Conservation (phyloP, 2,113 vertebrate species). For the Anarhynchus alexandrinus region DNA sequence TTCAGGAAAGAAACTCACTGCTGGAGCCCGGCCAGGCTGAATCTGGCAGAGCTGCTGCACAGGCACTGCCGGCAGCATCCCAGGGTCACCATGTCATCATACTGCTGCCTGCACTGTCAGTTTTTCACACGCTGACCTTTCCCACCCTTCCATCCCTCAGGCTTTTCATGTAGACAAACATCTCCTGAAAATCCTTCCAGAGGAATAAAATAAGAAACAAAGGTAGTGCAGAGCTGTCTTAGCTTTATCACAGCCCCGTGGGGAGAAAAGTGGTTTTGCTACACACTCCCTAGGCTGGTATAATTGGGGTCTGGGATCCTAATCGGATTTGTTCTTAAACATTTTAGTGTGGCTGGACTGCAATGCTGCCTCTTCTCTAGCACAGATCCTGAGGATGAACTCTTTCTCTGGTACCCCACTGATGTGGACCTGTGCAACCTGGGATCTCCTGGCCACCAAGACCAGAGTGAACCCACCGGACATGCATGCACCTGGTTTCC, state of each 20-base stretch:
- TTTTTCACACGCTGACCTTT: not conserved
- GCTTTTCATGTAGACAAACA: not conserved
- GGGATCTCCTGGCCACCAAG: not conserved
- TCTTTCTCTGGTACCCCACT: fast-evolving
- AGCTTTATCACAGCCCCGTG: not conserved
- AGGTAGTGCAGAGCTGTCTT: not conserved
- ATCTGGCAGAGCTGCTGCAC: not conserved
- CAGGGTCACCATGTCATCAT: fast-evolving
- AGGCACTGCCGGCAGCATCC: not conserved
- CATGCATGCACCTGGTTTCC: not conserved
- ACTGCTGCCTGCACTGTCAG: not conserved
- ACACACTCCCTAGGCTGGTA: not conserved
- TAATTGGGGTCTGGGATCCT: not conserved
- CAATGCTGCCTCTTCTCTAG: not conserved
- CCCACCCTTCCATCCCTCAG: not conserved
- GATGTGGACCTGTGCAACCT: not conserved
- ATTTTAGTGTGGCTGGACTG: not conserved
- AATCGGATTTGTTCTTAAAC: not conserved
- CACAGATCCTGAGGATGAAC: not conserved
- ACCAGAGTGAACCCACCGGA: not conserved
- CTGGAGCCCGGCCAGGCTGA: not conserved
- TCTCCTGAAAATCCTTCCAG: not conserved
- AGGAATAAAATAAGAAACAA: not conserved
- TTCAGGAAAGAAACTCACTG: not conserved
- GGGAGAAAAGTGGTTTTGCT: not conserved